Conservation (phyloP, 2,113 vertebrate species). For the Rousettus leschenaultii region DNA sequence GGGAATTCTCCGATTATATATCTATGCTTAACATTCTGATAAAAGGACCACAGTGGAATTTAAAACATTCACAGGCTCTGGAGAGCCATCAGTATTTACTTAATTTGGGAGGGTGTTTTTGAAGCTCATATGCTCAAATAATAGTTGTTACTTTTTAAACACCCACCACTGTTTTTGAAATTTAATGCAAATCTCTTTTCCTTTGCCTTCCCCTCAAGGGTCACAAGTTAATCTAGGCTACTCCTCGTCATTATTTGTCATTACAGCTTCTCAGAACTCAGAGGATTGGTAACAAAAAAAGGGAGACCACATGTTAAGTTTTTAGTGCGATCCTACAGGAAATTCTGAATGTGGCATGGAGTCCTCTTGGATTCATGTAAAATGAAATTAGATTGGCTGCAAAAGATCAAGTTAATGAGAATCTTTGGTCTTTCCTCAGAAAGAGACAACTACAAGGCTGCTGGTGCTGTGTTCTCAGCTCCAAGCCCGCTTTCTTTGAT, state of each 20-base stretch:
- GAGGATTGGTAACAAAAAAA: not conserved
- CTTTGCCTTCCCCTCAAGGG: conserved; percentile 21
- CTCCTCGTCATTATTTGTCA: not conserved
- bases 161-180: conserved; percentile 16
- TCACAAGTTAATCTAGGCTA: conserved; percentile 49
- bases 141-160: not conserved
- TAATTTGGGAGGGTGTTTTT: not conserved
- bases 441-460: not conserved
- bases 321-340: conserved; percentile 1
- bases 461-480: conserved; percentile 48
- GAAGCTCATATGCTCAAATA: not conserved
- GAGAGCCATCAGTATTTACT: not conserved
- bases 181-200: not conserved
- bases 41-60: not conserved
- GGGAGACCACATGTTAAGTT: not conserved
- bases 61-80: not conserved
- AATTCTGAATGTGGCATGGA: not conserved
- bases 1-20: not conserved
- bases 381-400: conserved; percentile 54
- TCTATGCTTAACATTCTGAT: not conserved
- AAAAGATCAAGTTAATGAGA: conserved; percentile 30
- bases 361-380: not conserved
- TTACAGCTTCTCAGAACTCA: conserved; percentile 36
- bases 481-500: conserved; percentile 33
- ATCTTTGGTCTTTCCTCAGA: not conserved